phyloP scores from a whole-genome alignment of 2,113 vertebrate genomes.

The Chaetops frenatus region DNA sequence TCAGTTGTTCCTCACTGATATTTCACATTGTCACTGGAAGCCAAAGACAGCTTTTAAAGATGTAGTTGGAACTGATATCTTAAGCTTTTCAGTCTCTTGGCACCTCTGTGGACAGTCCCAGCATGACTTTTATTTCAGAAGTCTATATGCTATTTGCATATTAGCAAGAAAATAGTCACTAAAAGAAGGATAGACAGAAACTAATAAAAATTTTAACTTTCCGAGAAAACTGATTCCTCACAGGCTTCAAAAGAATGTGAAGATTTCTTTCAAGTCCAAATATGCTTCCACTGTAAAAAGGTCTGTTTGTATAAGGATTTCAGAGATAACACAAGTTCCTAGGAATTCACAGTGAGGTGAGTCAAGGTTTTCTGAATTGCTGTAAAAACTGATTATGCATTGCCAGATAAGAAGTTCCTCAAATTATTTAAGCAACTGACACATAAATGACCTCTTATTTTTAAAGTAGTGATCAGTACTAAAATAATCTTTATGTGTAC shows the following conservation, averaged over 20 bases:
- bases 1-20: neutral
- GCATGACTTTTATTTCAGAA: neutral
- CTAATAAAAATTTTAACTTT: neutral
- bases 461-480: neutral
- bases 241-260: neutral
- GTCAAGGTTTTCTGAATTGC: neutral
- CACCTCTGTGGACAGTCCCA: neutral
- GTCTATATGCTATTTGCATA: neutral
- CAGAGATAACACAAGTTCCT: neutral
- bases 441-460: neutral
- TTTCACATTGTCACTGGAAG: neutral
- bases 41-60: neutral
- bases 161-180: neutral
- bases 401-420: neutral
- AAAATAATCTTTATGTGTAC: neutral
- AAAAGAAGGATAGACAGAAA: neutral
- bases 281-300: neutral
- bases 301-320: neutral
- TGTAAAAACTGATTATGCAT: neutral
- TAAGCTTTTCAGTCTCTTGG: neutral
- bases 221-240: neutral
- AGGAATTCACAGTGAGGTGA: neutral
- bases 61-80: neutral
- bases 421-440: neutral
- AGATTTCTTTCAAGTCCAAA: neutral